A percentile compares a stretch with the other conserved stretches of the same genome.
These are phyloP conservation scores for Campylomormyrus tamandua DNA, from an alignment of 2,113 vertebrate species.

Conservation along the genomic window DNA sequence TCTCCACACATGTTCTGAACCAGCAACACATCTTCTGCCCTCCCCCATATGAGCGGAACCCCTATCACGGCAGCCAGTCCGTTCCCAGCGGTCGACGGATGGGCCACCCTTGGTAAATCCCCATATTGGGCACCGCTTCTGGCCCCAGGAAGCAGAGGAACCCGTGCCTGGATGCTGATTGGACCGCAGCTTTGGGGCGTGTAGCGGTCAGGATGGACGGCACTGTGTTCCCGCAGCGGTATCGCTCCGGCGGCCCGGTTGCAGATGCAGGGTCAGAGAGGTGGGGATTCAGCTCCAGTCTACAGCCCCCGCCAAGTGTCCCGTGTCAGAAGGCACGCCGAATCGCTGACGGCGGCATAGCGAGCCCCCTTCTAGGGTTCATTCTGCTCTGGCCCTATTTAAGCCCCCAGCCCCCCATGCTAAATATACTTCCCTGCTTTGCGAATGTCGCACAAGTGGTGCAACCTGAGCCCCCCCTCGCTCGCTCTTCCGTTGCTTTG, in stretches of 20 bases:
- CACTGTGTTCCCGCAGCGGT: neutral
- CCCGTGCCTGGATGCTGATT: neutral
- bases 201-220: neutral
- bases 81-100: neutral
- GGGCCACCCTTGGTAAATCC: neutral
- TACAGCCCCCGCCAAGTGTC: slow-evolving; percentile 16
- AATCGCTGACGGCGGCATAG: slow-evolving; percentile 66
- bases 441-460: slow-evolving; percentile 88
- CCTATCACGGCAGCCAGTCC: neutral
- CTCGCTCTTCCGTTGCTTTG: slow-evolving; percentile 47
- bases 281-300: slow-evolving; percentile 35
- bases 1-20: neutral
- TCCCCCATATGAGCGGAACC: neutral
- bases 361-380: slow-evolving; percentile 56
- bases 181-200: slow-evolving; percentile 9
- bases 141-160: neutral
- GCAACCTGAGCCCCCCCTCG: slow-evolving; percentile 73
- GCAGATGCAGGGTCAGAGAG: neutral
- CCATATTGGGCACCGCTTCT: neutral
- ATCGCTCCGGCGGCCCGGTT: neutral
- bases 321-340: slow-evolving; percentile 49
- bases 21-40: neutral
- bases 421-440: slow-evolving; percentile 90
- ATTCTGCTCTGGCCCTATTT: slow-evolving; percentile 55
- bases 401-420: slow-evolving; percentile 46